Conservation (phyloP, 2,888 invertebrate species). For the Helobdella robusta region DNA sequence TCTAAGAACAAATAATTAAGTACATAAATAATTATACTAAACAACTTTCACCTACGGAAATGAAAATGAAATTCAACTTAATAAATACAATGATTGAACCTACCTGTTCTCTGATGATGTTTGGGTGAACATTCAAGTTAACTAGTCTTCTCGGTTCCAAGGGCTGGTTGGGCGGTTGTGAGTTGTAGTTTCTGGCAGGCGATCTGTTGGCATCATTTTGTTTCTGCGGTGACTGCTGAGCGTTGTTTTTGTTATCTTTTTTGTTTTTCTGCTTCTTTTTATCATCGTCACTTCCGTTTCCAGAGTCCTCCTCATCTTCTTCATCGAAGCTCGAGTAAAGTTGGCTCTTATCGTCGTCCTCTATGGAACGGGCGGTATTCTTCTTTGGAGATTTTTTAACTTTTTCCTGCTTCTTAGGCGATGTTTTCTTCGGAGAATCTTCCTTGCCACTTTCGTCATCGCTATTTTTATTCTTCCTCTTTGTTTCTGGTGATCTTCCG, state of each 20-base stretch:
- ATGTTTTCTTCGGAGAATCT: not conserved
- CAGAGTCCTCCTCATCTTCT: not conserved
- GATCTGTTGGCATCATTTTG: not conserved
- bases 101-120: conserved; percentile 24
- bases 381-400: not conserved
- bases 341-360: not conserved
- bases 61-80: too few species aligned
- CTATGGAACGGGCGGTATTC: not conserved
- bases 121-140: conserved; percentile 17
- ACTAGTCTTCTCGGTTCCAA: conserved; percentile 12
- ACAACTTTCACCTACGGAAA: too few species aligned
- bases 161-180: not conserved
- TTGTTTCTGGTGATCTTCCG: not conserved
- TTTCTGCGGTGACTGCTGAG: not conserved
- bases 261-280: conserved; percentile 1
- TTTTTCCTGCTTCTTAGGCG: not conserved
- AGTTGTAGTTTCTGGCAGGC: not conserved
- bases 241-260: not conserved
- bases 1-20: too few species aligned
- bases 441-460: not conserved
- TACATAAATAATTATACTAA: too few species aligned
- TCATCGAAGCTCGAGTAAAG: not conserved
- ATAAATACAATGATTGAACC: not conserved
- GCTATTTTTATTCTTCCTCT: not conserved
- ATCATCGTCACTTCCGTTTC: conserved; percentile 8